These are phyloP conservation scores for Drosophila baimaii DNA, from an alignment of 1,140 invertebrate species.

Conservation along the genomic window DNA sequence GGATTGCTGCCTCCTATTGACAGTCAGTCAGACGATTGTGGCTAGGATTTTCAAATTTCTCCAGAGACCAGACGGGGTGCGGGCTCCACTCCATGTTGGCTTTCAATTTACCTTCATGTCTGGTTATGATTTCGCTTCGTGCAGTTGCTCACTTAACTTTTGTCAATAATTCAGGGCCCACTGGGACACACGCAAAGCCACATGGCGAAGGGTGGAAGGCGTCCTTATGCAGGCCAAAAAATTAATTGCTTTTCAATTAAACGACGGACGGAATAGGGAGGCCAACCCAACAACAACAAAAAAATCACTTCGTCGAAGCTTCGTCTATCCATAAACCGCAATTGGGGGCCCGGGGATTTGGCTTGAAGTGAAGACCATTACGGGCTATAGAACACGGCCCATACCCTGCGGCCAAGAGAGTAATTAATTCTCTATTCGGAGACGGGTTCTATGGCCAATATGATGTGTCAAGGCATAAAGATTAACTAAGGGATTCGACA, in stretches of 20 bases:
- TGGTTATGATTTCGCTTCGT: constrained; percentile 42
- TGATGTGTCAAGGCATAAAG: not conserved
- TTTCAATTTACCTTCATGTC: constrained; percentile 62
- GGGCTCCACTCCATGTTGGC: constrained; percentile 36
- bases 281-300: constrained; percentile 11
- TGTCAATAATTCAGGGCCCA: constrained; percentile 57
- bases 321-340: constrained; percentile 23
- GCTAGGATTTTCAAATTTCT: constrained; percentile 72
- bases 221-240: constrained; percentile 56
- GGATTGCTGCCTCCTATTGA: constrained; percentile 40
- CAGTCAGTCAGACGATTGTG: constrained; percentile 53
- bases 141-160: constrained; percentile 50
- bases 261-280: constrained; percentile 24
- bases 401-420: constrained; percentile 25
- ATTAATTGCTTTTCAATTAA: constrained; percentile 81
- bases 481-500: not conserved
- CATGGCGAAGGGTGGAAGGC: not conserved
- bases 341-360: constrained; percentile 32
- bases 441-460: constrained; percentile 7
- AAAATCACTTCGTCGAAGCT: constrained; percentile 12
- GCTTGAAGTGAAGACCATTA: constrained; percentile 24
- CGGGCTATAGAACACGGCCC: constrained; percentile 8
- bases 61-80: constrained; percentile 46
- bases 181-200: constrained; percentile 6
- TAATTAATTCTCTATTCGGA: constrained; percentile 49